Conservation (phyloP, 1,140 invertebrate genomes). For the Megathymus violae region DNA sequence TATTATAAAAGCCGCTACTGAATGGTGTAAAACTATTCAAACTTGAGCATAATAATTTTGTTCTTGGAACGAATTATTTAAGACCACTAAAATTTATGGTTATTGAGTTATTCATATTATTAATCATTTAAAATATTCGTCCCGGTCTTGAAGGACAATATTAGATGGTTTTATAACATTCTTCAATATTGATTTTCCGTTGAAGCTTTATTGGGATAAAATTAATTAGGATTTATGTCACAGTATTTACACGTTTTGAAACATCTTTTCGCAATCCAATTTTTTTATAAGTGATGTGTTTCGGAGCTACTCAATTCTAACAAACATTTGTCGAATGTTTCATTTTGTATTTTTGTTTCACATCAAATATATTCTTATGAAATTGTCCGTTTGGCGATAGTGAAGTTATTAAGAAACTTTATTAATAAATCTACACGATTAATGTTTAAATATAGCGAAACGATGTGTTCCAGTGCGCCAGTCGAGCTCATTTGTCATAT, state of each 20-base stretch:
- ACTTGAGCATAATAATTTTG: not conserved
- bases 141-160: not conserved
- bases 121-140: constrained; percentile 19
- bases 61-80: constrained; percentile 12
- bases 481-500: too few relatives aligned
- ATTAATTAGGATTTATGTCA: constrained; percentile 4
- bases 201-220: not conserved
- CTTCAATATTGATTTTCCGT: not conserved
- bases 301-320: too few relatives aligned
- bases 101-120: constrained; percentile 10
- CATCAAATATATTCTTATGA: too few relatives aligned
- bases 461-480: too few relatives aligned
- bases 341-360: too few relatives aligned
- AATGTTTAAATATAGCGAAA: not conserved
- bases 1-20: not conserved
- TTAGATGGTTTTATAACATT: constrained; percentile 9
- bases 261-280: too few relatives aligned
- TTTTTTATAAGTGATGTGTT: too few relatives aligned
- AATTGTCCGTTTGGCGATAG: too few relatives aligned
- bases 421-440: too few relatives aligned
- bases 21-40: constrained; percentile 1
- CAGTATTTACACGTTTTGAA: too few relatives aligned
- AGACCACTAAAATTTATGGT: constrained; percentile 9
- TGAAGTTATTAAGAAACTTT: too few relatives aligned
- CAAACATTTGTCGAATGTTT: too few relatives aligned